Conservation (phyloP, 2,888 invertebrate genomes). For the Leptinotarsa peninsularis region DNA sequence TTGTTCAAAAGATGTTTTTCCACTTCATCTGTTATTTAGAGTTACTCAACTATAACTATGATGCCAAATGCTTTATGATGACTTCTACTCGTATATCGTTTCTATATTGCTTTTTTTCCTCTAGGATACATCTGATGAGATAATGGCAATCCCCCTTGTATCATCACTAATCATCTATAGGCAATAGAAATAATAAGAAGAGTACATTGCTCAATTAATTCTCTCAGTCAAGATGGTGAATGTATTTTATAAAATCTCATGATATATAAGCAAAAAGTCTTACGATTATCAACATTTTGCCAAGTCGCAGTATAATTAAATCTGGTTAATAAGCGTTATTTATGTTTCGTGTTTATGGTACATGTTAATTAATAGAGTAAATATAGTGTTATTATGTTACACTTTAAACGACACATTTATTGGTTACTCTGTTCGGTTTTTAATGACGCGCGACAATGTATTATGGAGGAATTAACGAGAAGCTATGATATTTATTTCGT, state of each 20-base stretch:
- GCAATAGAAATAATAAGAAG: neutral
- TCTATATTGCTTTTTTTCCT: too few species aligned
- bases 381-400: constrained; percentile 19
- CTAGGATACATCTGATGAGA: neutral
- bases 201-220: constrained; percentile 7
- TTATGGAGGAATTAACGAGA: neutral
- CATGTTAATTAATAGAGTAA: constrained; percentile 14
- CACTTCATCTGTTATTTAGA: too few species aligned
- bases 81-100: too few species aligned
- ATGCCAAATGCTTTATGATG: too few species aligned
- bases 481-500: neutral
- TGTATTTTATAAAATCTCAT: constrained; percentile 5
- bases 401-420: constrained; percentile 18
- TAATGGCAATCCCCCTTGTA: neutral
- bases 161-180: neutral
- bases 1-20: too few species aligned
- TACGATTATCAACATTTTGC: constrained; percentile 7
- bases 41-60: too few species aligned
- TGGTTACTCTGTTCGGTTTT: constrained; percentile 18
- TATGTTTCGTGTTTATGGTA: constrained; percentile 16
- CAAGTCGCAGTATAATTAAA: constrained; percentile 12
- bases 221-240: neutral
- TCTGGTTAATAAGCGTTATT: constrained; percentile 16
- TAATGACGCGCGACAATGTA: constrained; percentile 13
- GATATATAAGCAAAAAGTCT: constrained; percentile 4